Base-by-base conservation (phyloP, 1,140 invertebrate species). In the Dendroctonus valens region DNA sequence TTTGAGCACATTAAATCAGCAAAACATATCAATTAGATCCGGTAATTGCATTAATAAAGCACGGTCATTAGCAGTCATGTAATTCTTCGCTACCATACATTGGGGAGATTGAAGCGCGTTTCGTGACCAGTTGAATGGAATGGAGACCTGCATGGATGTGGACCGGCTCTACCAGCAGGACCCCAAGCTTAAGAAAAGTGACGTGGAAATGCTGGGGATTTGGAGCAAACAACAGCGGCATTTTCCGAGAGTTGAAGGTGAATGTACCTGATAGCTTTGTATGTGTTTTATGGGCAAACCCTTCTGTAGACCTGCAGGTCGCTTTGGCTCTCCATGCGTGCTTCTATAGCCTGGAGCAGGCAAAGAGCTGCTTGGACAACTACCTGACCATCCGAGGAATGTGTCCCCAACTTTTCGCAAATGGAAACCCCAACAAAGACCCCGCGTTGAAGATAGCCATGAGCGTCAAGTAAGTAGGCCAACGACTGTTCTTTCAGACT, bases 161-260 rank as follows among this genome's bases (percentile, higher is more conserved):
- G 61, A 64, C 15, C 58, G 41, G 0, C 38, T 64, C 5, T 70
- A 70, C 53, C 12, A 70, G 57, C 37, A 61, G 42, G 61, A 70
- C 37, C 12, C 40, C 5, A 60, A 70, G 11, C 14, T 70, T 4
- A 70, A 70, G 48, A 67, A 68, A 54, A 77, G 81, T 2, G 86
- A 87, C 69, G 78, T 89, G 1, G 70, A 78, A 57, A 81, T 81
- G 42, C 71, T 89, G 7, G 70, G 80, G 6, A 82, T 84, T 49
- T 89, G 88, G 87, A 77, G 83, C 44, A 73, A 78, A 8, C 84
- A 83, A 48, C 86, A 89, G 70, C 82, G 84, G 0, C 86, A 89
- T 76, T 75, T 89, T 44, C 87, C 87, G 2, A 78, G 80, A 61
- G 77, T 84, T 6, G 61, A 76, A 7, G 81, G 65, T 67, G n/a